phyloP scores from a whole-genome alignment of 1,140 invertebrate species.

The Thaumatotibia leucotreta region DNA sequence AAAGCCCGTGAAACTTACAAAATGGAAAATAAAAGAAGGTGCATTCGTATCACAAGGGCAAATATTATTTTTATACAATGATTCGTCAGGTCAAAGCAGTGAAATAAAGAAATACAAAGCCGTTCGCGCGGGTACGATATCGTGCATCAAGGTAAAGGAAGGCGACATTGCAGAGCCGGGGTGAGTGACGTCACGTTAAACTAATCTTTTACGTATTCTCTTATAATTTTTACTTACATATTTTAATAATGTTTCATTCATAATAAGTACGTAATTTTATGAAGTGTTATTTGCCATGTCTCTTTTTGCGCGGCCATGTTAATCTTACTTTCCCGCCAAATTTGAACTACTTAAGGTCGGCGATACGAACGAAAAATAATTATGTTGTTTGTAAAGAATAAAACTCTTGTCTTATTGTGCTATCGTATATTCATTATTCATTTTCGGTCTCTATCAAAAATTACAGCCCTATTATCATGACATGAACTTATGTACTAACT shows the following conservation, averaged over 20 bases:
- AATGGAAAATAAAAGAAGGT: slow-evolving; percentile 92
- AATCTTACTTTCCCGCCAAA: slow-evolving; percentile 21
- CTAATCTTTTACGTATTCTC: slow-evolving; percentile 13
- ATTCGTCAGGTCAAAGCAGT: slow-evolving; percentile 56
- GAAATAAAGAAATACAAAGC: slow-evolving; percentile 69
- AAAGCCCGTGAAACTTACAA: slow-evolving; percentile 85
- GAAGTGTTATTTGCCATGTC: background rate
- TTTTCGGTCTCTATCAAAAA: background rate
- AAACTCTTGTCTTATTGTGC: no score
- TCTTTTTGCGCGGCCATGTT: slow-evolving; percentile 5
- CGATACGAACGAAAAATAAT: no score
- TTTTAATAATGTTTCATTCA: background rate
- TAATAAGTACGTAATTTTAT: background rate
- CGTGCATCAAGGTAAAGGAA: slow-evolving; percentile 86
- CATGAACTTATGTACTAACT: background rate
- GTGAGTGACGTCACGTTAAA: slow-evolving; percentile 69
- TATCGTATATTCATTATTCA: no score
- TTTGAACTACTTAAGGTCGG: slow-evolving; percentile 47
- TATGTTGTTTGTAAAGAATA: no score
- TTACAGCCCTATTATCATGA: background rate
- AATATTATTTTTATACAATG: slow-evolving; percentile 86
- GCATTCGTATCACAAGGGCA: slow-evolving; percentile 86
- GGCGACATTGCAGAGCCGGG: slow-evolving; percentile 81
- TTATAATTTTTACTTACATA: background rate
- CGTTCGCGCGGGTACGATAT: slow-evolving; percentile 79